Conservation (phyloP, 1,140 invertebrate species). For the Varroa destructor region DNA sequence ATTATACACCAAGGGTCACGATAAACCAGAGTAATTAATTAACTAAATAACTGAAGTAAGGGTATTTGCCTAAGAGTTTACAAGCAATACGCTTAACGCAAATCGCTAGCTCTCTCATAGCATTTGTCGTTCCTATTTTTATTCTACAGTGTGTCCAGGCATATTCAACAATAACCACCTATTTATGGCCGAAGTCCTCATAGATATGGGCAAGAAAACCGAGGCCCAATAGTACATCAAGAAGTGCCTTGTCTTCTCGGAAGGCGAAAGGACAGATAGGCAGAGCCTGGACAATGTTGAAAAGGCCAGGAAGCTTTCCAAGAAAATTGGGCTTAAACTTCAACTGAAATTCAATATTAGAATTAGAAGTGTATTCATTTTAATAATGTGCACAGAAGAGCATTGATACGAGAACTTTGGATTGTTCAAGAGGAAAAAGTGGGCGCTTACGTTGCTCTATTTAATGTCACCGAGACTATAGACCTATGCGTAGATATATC, state of each 20-base stretch:
- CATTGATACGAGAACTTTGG: too few relatives aligned
- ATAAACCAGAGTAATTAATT: too few relatives aligned
- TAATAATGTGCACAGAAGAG: too few relatives aligned
- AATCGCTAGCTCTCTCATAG: too few relatives aligned
- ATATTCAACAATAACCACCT: slow-evolving; percentile 24
- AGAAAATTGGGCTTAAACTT: slow-evolving; percentile 24
- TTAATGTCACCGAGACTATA: too few relatives aligned
- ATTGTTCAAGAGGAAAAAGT: too few relatives aligned
- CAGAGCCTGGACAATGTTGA: slow-evolving; percentile 6
- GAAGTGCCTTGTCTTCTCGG: neutral
- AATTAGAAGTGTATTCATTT: neutral
- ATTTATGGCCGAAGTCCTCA: neutral
- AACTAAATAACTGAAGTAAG: too few relatives aligned
- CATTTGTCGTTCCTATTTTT: neutral
- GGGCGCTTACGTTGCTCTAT: too few relatives aligned
- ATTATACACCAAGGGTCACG: too few relatives aligned
- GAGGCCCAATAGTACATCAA: slow-evolving; percentile 21
- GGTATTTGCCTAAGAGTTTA: too few relatives aligned
- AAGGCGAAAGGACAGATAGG: slow-evolving; percentile 8
- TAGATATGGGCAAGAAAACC: slow-evolving; percentile 22
- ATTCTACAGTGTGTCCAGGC: neutral
- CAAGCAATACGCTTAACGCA: too few relatives aligned
- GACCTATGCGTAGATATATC: too few relatives aligned
- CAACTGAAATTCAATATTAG: neutral
- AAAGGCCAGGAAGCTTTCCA: slow-evolving; percentile 4